Evolutionary conservation across 2,797 vertebrate species (phyloP).

Genomic region (Pipistrellus pipistrellus): DNA sequence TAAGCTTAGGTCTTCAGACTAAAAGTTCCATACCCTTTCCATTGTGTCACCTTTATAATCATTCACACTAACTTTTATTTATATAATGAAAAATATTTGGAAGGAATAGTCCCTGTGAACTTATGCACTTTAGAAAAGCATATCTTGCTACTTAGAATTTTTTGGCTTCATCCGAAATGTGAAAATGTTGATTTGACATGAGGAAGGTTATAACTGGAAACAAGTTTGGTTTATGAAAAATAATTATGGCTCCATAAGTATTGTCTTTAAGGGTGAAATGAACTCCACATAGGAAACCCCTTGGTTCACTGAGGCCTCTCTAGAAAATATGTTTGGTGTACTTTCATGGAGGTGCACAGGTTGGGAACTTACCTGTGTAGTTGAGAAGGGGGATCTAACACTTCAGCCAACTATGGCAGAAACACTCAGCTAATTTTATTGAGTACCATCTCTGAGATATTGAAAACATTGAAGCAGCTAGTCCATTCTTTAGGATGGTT

Average conservation of each 20-base stretch:
- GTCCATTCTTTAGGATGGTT: not conserved
- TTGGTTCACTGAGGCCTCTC: not conserved
- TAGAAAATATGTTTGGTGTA: not conserved
- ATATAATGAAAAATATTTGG: conserved; percentile 41
- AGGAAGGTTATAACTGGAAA: not conserved
- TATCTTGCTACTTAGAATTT: not conserved
- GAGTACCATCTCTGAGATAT: not conserved
- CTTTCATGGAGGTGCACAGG: not conserved
- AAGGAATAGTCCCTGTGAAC: not conserved
- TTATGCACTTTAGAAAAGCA: not conserved
- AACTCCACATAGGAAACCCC: not conserved
- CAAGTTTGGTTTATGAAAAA: not conserved
- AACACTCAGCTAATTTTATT: not conserved
- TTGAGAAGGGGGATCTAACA: not conserved
- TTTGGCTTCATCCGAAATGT: not conserved
- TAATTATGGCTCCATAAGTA: not conserved
- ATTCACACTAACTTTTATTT: conserved; percentile 11
- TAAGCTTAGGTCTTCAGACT: not conserved
- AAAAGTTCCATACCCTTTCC: not conserved
- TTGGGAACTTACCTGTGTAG: not conserved
- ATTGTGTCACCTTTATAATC: not conserved
- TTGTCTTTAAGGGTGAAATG: not conserved
- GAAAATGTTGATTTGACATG: not conserved
- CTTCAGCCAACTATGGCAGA: not conserved
- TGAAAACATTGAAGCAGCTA: not conserved